phyloP scores from a whole-genome alignment of 2,888 invertebrate genomes.

The Pyrrhosoma nymphula region DNA sequence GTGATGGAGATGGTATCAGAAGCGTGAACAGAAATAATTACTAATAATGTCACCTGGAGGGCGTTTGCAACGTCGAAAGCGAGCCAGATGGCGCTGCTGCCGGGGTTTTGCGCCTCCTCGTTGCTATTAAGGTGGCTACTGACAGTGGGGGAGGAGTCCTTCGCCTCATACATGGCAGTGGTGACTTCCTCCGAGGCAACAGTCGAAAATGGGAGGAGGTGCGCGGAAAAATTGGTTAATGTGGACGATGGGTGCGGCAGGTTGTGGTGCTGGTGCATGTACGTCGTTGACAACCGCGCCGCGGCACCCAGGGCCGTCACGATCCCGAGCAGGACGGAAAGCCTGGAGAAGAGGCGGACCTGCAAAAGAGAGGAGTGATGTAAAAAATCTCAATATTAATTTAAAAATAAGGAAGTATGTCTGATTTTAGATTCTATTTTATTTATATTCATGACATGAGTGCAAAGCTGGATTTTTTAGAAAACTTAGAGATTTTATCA shows the following conservation, averaged over 20 bases:
- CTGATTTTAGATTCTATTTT: too few species aligned
- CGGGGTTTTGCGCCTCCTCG: slow-evolving; percentile 67
- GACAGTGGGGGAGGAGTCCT: slow-evolving; percentile 64
- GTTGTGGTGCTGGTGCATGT: neutral
- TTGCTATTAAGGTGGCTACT: too few species aligned
- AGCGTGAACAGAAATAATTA: too few species aligned
- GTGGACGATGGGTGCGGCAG: neutral
- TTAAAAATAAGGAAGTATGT: too few species aligned
- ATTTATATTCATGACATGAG: too few species aligned
- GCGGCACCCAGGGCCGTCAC: slow-evolving; percentile 77
- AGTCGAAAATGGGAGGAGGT: too few species aligned
- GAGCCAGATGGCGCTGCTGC: slow-evolving; percentile 77
- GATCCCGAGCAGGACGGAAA: slow-evolving; percentile 78
- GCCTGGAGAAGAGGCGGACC: slow-evolving; percentile 81
- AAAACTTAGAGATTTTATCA: too few species aligned
- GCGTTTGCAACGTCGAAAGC: slow-evolving; percentile 79
- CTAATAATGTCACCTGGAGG: slow-evolving; percentile 73
- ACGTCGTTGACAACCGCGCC: slow-evolving; percentile 73
- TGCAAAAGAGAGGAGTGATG: neutral
- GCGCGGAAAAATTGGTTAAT: too few species aligned
- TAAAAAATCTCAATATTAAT: too few species aligned
- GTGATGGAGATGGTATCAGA: too few species aligned
- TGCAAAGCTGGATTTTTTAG: too few species aligned
- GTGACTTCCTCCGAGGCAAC: neutral
- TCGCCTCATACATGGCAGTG: too few species aligned